These are phyloP conservation scores for Drosophila hydei DNA, from an alignment of 1,140 invertebrate genomes.

Conservation along the genomic window DNA sequence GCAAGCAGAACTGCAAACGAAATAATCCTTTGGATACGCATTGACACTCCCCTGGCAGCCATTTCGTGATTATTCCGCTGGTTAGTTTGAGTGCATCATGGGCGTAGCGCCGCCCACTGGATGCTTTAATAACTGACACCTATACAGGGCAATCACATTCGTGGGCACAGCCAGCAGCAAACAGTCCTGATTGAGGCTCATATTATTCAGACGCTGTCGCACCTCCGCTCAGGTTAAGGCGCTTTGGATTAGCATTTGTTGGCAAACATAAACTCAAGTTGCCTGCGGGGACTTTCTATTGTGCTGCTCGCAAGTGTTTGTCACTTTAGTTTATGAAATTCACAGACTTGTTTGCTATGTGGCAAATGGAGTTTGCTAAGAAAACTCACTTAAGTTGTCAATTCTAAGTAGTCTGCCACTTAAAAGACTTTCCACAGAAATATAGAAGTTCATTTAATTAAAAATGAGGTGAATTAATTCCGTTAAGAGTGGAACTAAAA, in stretches of 20 bases:
- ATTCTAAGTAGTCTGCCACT: neutral
- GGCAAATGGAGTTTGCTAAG: neutral
- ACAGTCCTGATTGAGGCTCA: neutral
- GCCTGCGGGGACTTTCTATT: neutral
- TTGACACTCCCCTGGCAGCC: conserved; percentile 21
- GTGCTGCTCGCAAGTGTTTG: neutral
- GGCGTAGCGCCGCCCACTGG: conserved; percentile 7
- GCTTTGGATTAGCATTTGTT: neutral
- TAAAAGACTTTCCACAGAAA: too few relatives aligned
- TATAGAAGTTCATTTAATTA: too few relatives aligned
- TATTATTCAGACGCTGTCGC: conserved; percentile 17
- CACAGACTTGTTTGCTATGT: neutral
- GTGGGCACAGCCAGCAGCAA: neutral
- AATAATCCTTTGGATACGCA: conserved; percentile 28
- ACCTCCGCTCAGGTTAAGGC: neutral
- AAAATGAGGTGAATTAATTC: too few relatives aligned
- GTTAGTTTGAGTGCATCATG: conserved; percentile 23
- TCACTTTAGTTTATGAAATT: conserved; percentile 10
- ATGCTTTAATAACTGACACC: conserved; percentile 67
- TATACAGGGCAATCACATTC: conserved; percentile 62
- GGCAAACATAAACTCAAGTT: neutral
- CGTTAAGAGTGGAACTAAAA: too few relatives aligned
- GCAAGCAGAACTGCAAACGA: conserved; percentile 1
- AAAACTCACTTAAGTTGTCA: neutral
- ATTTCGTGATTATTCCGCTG: conserved; percentile 61